Base-by-base conservation (phyloP, 2,888 invertebrate species). In the Barypeithes pellucidus region DNA sequence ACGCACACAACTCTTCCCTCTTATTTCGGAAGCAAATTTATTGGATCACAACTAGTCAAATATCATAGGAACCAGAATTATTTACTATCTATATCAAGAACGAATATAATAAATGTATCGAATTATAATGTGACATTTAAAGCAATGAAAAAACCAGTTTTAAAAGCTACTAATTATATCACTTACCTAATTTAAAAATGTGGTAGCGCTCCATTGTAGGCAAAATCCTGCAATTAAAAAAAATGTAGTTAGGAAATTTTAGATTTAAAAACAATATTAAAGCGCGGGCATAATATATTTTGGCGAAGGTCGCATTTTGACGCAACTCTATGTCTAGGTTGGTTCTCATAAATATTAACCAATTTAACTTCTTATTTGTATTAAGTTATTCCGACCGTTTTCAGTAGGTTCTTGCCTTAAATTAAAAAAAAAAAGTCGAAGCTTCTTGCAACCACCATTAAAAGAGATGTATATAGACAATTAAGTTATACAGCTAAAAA, bases 171-270 rank as follows among this genome's bases (percentile, higher is more conserved):
- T 52, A 50, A 39, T 66, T 33, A 41, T 7, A 18, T 24, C 22
- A 75, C 82, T 83, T 79, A 83, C 83, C 82, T 76, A 82, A 80
- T 78, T 80, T 82, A 73, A 80, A 80, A 67, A 81, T 81, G 79
- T 81, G 80, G 76, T 82, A 81, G 74, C 80, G 73, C 74, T 80
- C 81, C 82, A 83, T 82, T 63, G 63, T 76, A 20, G 61, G 45
- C 43, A 69, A 61, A 76, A 67, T 76, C 77, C 81, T 80, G 79
- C 66, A 79, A 81, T 77, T 77, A 66, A 79, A 79, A 67, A 67
- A 74, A 72, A 72, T 45, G 22, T 43, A 22, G 9, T 69, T 69
- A 61, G 54, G 52, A 63, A 69, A 60, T 67, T 1, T n/a, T 54
- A 11, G 61, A 47, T 72, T 72, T 61, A 72, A 60, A 62, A 72